These are phyloP conservation scores for Pseudomyrmex gracilis DNA, from an alignment of 1,140 invertebrate species.

Conservation along the genomic window DNA sequence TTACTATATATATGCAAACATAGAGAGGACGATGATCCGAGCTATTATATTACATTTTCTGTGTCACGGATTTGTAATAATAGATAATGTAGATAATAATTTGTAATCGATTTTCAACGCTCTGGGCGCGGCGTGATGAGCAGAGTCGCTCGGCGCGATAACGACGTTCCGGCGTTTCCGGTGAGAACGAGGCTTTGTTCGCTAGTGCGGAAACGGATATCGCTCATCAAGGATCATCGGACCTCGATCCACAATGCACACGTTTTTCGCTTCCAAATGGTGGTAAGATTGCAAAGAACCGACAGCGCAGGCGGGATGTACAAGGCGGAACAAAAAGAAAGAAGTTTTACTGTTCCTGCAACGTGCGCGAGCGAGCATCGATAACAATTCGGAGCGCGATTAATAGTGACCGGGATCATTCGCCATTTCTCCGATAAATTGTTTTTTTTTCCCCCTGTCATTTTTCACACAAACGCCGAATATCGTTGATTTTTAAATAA, in stretches of 20 bases:
- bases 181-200: constrained; percentile 80
- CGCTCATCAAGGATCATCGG: constrained; percentile 82
- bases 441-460: background rate
- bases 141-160: constrained; percentile 74
- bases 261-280: constrained; percentile 54
- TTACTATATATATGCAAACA: too few species aligned
- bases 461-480: constrained; percentile 29
- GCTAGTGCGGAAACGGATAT: constrained; percentile 81
- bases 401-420: constrained; percentile 68
- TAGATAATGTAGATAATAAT: too few species aligned
- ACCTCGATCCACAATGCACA: constrained; percentile 70
- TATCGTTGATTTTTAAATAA: constrained; percentile 48
- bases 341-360: constrained; percentile 14
- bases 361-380: constrained; percentile 54
- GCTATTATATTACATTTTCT: constrained; percentile 27
- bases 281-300: constrained; percentile 16
- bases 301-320: background rate
- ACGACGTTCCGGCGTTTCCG: constrained; percentile 81
- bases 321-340: constrained; percentile 20
- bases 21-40: background rate
- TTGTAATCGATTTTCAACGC: constrained; percentile 30
- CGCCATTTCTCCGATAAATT: constrained; percentile 31
- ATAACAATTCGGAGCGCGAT: constrained; percentile 66
- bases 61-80: constrained; percentile 29
- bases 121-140: constrained; percentile 6